Base-by-base conservation (phyloP, 2,888 invertebrate genomes). In the Tyria jacobaeae region DNA sequence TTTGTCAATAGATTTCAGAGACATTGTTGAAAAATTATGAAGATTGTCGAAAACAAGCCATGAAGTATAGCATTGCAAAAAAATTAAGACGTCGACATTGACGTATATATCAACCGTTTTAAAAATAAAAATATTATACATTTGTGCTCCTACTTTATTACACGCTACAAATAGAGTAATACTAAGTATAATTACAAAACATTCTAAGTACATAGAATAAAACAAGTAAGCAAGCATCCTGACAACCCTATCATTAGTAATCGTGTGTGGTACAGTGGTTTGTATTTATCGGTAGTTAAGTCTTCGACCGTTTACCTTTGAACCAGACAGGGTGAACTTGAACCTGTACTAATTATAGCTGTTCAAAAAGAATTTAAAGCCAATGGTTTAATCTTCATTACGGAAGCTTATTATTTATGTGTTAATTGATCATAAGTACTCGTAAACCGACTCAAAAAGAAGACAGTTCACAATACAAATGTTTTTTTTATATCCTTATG, bases 271-370 rank as follows among this genome's bases (percentile, higher is more conserved):
- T 69, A 66, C 39, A 62, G n/a, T 64, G 53, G 56, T 65, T 66
- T 60, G 71, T 72, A 73, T 77, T 81, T 79, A 82, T 79, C 74
- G 70, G 68, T 74, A 73, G 76, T 81, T 80, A 82, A 71, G 64
- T 71, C 57, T 68, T 67, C 73, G 73, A 74, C 57, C 81, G 64
- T 83, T 84, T 85, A 84, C 86, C 84, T 87, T 79, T 83, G 82
- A 81, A 83, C 83, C 76, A 80, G 68, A 76, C 80, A 64, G 67
- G 68, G 51, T 75, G 81, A 83, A 80, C 86, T 85, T 85, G 82
- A 86, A 84, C 85, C 76, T 74, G 70, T 62, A 57, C 64, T 71
- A 71, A 73, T 68, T 66, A 73, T 73, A 73, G 64, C 56, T 56
- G 24, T 9, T 25, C 37, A 27, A 44, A 44, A 12, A n/a, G n/a